Evolutionary conservation across 2,113 vertebrate species (phyloP).

Genomic region (Gorsachius goisagi): DNA sequence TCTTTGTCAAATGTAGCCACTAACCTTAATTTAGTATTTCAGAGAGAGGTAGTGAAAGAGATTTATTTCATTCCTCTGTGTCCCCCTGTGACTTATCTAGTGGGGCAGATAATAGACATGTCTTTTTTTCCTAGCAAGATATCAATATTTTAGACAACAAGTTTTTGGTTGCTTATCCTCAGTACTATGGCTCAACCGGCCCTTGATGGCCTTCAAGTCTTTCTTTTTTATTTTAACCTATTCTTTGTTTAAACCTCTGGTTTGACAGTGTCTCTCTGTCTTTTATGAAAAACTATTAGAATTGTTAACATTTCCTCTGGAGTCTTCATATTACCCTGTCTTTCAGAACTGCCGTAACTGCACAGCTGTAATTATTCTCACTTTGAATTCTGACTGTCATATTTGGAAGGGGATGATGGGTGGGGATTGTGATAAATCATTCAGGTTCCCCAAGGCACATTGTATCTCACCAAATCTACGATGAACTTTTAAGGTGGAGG

Average conservation of each 20-base stretch:
- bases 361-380: slow-evolving; percentile 64
- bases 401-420: slow-evolving; percentile 51
- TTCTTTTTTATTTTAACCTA: slow-evolving; percentile 36
- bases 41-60: background rate
- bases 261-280: slow-evolving; percentile 48
- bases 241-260: slow-evolving; percentile 48
- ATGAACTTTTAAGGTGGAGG: slow-evolving; percentile 41
- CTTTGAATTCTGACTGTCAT: slow-evolving; percentile 60
- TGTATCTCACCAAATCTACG: background rate
- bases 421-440: slow-evolving; percentile 54
- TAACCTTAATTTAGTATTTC: slow-evolving; percentile 50
- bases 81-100: slow-evolving; percentile 27
- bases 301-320: slow-evolving; percentile 68
- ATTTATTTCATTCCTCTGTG: slow-evolving; percentile 1
- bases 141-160: slow-evolving; percentile 16
- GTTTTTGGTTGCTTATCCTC: background rate
- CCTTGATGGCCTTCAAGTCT: slow-evolving; percentile 20
- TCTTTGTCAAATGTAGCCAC: slow-evolving; percentile 54
- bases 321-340: slow-evolving; percentile 67
- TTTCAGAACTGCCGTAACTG: slow-evolving; percentile 58
- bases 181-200: background rate
- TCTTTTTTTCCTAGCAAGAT: background rate
- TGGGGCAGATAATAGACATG: background rate
- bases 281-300: slow-evolving; percentile 56
- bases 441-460: slow-evolving; percentile 9